A percentile compares a stretch with the other conserved stretches of the same genome.
Conservation (phyloP, 1,140 invertebrate genomes). For the Campoletis sonorensis region DNA sequence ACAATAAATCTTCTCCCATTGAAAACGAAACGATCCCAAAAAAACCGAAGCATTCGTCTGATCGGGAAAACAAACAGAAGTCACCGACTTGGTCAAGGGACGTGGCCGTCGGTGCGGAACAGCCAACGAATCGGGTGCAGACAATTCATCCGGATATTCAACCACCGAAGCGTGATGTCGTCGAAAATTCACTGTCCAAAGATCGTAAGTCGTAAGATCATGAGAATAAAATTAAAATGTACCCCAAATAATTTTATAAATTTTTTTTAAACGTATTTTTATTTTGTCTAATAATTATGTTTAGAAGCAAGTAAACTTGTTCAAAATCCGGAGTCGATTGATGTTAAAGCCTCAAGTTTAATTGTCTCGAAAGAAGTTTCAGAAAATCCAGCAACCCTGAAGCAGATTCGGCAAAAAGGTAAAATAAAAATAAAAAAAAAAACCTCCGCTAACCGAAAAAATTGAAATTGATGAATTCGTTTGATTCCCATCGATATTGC, state of each 20-base stretch:
- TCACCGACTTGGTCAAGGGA: conserved; percentile 43
- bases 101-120: conserved; percentile 46
- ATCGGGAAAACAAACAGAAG: conserved; percentile 45
- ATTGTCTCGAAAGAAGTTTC: not conserved
- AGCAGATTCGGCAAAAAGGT: conserved; percentile 44
- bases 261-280: too few species aligned
- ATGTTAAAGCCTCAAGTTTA: conserved; percentile 5
- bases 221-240: too few species aligned
- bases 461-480: not conserved
- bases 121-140: conserved; percentile 40
- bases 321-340: conserved; percentile 19
- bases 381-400: conserved; percentile 17
- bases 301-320: conserved; percentile 48
- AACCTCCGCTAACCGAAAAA: conserved; percentile 1
- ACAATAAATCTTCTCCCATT: not conserved
- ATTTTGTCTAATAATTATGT: not conserved
- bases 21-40: not conserved
- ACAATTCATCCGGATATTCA: conserved; percentile 53
- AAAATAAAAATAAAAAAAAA: conserved; percentile 9
- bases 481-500: not conserved
- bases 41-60: conserved; percentile 19
- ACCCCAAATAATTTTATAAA: too few species aligned
- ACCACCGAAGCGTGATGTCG: conserved; percentile 42
- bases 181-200: conserved; percentile 35
- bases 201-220: conserved; percentile 50